Percentiles rank a stretch among this genome's conserved stretches.
These are phyloP conservation scores for Plecotus auritus DNA, from an alignment of 2,113 vertebrate genomes.

Conservation along the genomic window DNA sequence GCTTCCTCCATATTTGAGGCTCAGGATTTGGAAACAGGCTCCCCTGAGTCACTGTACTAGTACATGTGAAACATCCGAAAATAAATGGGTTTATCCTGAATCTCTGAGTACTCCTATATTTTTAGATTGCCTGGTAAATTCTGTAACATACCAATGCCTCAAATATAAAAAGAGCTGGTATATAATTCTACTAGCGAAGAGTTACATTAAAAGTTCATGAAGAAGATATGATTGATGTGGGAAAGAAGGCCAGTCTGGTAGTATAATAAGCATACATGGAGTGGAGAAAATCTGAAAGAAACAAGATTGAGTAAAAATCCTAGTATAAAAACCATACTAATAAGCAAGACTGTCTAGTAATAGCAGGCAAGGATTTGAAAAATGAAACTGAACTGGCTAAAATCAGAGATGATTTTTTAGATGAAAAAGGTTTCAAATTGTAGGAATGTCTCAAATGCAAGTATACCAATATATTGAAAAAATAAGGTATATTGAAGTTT, in stretches of 20 bases:
- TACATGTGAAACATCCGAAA: too few relatives aligned
- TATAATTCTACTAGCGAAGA: neutral
- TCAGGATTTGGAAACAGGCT: too few relatives aligned
- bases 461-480: neutral
- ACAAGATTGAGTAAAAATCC: neutral
- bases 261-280: neutral
- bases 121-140: too few relatives aligned
- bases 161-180: neutral
- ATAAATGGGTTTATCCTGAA: too few relatives aligned
- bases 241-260: neutral
- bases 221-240: neutral
- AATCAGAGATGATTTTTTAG: neutral
- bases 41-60: too few relatives aligned
- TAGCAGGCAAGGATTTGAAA: neutral
- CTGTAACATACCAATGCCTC: neutral
- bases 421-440: neutral
- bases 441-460: neutral
- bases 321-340: neutral
- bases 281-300: neutral
- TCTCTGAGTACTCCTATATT: too few relatives aligned
- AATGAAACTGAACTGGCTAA: neutral
- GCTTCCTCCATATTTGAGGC: too few relatives aligned
- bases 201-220: neutral
- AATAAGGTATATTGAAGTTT: neutral
- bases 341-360: neutral